phyloP scores from a whole-genome alignment of 2,113 vertebrate species.

The Salvelinus alpinus region DNA sequence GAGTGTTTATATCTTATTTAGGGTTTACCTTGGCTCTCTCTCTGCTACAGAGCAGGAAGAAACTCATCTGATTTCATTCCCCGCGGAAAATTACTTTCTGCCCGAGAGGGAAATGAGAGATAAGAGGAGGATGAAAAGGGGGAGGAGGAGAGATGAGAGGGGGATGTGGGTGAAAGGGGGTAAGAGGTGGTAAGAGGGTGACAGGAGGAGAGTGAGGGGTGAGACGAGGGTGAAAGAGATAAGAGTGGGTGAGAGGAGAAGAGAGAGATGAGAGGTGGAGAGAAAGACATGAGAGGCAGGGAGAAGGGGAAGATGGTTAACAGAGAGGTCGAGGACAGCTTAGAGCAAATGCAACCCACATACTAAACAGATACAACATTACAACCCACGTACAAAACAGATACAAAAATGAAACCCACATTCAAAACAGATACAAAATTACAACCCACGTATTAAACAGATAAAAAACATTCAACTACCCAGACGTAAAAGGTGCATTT shows the following conservation, averaged over 20 bases:
- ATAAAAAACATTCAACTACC: conserved; percentile 7
- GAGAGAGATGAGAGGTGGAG: neutral
- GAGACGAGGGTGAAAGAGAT: neutral
- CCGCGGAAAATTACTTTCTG: conserved; percentile 19
- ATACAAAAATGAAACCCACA: conserved; percentile 17
- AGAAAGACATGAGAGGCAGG: conserved; percentile 1
- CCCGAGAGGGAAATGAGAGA: conserved; percentile 6
- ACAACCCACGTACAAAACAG: conserved; percentile 7
- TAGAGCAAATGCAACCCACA: conserved; percentile 35
- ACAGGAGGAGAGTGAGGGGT: neutral
- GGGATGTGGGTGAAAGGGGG: neutral
- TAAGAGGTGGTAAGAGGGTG: neutral
- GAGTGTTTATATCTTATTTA: conserved; percentile 41
- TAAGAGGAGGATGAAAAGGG: neutral
- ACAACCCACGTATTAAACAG: neutral
- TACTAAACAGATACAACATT: conserved; percentile 12
- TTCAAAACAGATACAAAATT: neutral
- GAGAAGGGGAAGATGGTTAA: conserved; percentile 42
- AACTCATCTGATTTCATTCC: conserved; percentile 12
- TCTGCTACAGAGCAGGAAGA: neutral
- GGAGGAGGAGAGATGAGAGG: neutral
- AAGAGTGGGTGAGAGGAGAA: conserved; percentile 37
- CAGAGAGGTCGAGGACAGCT: conserved; percentile 51
- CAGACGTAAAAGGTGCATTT: neutral
- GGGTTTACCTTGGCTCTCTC: conserved; percentile 19